Evolutionary conservation across 2,888 invertebrate genomes (phyloP).

Genomic region (Drosophila pseudotakahashii): DNA sequence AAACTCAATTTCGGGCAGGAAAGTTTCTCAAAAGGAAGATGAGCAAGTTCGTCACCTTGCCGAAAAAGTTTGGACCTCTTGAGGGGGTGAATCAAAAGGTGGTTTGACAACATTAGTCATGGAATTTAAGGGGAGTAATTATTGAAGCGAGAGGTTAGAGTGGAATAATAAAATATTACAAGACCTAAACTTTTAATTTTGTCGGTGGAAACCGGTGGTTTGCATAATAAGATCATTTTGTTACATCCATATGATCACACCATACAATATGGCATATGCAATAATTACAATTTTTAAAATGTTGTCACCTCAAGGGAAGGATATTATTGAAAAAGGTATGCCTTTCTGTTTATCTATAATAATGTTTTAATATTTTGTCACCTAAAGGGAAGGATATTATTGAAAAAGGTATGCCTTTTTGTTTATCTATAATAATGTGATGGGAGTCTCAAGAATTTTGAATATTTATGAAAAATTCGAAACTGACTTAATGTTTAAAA

Average conservation of each 20-base stretch:
- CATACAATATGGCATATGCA: not conserved
- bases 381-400: too few relatives aligned
- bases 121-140: slow-evolving; percentile 38
- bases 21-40: slow-evolving; percentile 40
- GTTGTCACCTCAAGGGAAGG: too few relatives aligned
- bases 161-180: slow-evolving; percentile 24
- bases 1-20: slow-evolving; percentile 36
- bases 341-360: too few relatives aligned
- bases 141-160: slow-evolving; percentile 33
- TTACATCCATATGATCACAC: not conserved
- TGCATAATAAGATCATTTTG: slow-evolving; percentile 1
- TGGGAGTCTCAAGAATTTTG: too few relatives aligned
- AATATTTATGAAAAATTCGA: too few relatives aligned
- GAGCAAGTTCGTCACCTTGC: slow-evolving; percentile 65
- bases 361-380: too few relatives aligned
- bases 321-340: too few relatives aligned
- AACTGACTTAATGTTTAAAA: too few relatives aligned
- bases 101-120: slow-evolving; percentile 46
- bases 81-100: slow-evolving; percentile 29
- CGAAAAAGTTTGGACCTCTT: slow-evolving; percentile 7
- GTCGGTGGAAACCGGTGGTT: slow-evolving; percentile 12
- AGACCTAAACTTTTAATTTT: slow-evolving; percentile 24
- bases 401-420: too few relatives aligned
- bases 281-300: not conserved
- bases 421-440: too few relatives aligned